Conservation (phyloP, 2,888 invertebrate species). For the Pharmacophagus antenor region DNA sequence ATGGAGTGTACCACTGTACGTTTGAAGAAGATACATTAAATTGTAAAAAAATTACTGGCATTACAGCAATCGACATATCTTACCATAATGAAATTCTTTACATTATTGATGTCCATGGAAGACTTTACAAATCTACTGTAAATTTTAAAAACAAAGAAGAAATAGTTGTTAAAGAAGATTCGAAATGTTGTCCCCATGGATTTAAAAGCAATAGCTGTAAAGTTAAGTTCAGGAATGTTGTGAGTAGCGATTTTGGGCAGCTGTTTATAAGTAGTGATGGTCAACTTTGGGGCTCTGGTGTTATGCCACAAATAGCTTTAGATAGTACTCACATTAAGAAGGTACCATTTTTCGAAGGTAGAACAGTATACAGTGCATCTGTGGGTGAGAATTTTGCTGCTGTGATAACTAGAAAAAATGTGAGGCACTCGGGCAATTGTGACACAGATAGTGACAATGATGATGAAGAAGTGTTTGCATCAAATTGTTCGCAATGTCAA, state of each 20-base stretch:
- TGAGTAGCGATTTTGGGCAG: slow-evolving; percentile 82
- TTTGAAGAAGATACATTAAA: slow-evolving; percentile 61
- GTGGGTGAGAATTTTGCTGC: slow-evolving; percentile 90
- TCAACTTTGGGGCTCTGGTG: slow-evolving; percentile 85
- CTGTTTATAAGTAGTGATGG: slow-evolving; percentile 84
- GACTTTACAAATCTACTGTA: slow-evolving; percentile 80
- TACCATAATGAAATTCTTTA: slow-evolving; percentile 81
- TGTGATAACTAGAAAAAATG: slow-evolving; percentile 84
- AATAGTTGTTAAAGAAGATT: slow-evolving; percentile 83
- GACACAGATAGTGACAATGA: slow-evolving; percentile 83
- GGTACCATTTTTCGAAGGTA: slow-evolving; percentile 85
- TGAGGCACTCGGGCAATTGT: slow-evolving; percentile 69
- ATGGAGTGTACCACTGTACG: slow-evolving; percentile 68
- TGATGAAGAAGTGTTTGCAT: slow-evolving; percentile 83
- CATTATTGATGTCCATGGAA: slow-evolving; percentile 82
- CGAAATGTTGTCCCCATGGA: slow-evolving; percentile 84
- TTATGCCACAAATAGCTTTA: slow-evolving; percentile 84
- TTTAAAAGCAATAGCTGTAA: slow-evolving; percentile 82
- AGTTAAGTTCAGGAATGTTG: slow-evolving; percentile 83
- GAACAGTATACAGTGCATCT: slow-evolving; percentile 84
- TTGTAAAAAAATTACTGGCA: slow-evolving; percentile 72
- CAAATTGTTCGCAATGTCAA: slow-evolving; percentile 84
- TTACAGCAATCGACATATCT: slow-evolving; percentile 83
- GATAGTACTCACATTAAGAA: slow-evolving; percentile 81
- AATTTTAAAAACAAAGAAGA: slow-evolving; percentile 81